These are phyloP conservation scores for Microctonus hyperodae DNA, from an alignment of 2,888 invertebrate species.

Conservation along the genomic window DNA sequence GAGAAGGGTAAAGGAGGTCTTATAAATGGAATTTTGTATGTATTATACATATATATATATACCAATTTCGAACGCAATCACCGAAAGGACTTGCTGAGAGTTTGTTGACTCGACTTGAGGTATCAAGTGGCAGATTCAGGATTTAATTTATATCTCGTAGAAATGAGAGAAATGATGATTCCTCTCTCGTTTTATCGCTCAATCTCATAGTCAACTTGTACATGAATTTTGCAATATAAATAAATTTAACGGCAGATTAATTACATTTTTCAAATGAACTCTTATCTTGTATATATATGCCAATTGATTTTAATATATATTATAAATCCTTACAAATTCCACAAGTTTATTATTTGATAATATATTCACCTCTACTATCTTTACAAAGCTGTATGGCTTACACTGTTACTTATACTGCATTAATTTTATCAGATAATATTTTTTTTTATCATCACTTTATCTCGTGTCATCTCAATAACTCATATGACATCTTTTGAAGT, in stretches of 20 bases:
- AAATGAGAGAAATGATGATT: conserved; percentile 32
- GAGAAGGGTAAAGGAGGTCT: conserved; percentile 20
- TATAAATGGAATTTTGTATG: conserved; percentile 16
- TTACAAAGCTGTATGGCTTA: not conserved
- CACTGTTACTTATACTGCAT: not conserved
- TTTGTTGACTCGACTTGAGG: conserved; percentile 32
- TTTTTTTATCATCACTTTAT: not conserved
- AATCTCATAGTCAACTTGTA: not conserved
- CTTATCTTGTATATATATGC: too few species aligned
- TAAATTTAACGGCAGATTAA: conserved; percentile 28
- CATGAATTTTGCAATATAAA: conserved; percentile 6
- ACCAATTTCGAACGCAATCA: conserved; percentile 30
- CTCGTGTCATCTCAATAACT: not conserved
- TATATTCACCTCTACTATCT: not conserved
- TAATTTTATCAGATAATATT: not conserved
- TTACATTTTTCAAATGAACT: conserved; percentile 27
- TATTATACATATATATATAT: conserved; percentile 1
- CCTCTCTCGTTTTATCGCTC: conserved; percentile 12
- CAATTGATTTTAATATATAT: too few species aligned
- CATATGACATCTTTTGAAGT: not conserved
- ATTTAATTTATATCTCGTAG: conserved; percentile 33
- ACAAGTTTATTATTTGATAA: not conserved
- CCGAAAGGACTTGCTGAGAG: conserved; percentile 24
- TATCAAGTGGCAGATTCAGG: conserved; percentile 29
- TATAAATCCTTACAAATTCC: not conserved